Conservation (phyloP, 2,113 vertebrate species). For the Mystacornis crossleyi region DNA sequence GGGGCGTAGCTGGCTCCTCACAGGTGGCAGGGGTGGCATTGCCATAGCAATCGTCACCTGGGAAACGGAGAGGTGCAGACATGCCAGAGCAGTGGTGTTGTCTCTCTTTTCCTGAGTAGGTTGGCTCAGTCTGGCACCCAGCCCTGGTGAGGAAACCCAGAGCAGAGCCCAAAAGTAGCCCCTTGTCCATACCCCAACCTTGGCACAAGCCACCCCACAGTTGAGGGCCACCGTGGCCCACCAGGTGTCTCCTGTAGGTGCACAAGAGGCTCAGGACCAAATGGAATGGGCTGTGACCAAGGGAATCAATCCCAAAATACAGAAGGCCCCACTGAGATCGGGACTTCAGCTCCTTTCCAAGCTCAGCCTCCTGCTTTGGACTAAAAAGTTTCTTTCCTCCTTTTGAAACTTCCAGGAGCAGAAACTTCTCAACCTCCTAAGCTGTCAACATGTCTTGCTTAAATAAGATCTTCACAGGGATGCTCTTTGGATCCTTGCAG, state of each 20-base stretch:
- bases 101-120: not conserved
- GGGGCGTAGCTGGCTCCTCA: not conserved
- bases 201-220: not conserved
- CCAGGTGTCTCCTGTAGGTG: not conserved
- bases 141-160: not conserved
- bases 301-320: not conserved
- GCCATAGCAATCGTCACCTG: conserved; percentile 6
- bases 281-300: not conserved
- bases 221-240: not conserved
- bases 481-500: not conserved
- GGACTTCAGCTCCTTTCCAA: not conserved
- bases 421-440: not conserved
- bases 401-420: not conserved
- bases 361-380: not conserved
- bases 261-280: not conserved
- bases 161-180: not conserved
- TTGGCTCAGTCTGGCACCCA: not conserved
- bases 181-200: not conserved
- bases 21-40: not conserved
- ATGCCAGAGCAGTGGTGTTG: not conserved
- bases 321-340: not conserved
- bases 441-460: not conserved
- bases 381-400: not conserved
- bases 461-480: conserved; percentile 14
- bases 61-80: not conserved